phyloP scores from a whole-genome alignment of 2,797 vertebrate genomes.

The Falco naumanni region DNA sequence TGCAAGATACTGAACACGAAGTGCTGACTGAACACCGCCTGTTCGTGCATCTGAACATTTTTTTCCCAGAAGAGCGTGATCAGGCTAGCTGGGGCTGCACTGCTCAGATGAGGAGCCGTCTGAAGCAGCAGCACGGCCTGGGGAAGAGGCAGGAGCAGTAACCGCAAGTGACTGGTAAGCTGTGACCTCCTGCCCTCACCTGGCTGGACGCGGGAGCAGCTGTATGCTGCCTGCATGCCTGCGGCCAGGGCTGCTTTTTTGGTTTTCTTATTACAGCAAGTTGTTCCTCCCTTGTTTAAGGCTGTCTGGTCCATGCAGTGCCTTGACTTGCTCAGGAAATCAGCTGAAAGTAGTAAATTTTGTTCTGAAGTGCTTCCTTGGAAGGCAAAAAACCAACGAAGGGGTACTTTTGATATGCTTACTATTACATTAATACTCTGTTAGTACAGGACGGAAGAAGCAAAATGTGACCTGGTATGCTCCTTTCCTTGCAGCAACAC shows the following conservation, averaged over 20 bases:
- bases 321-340: not conserved
- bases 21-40: not conserved
- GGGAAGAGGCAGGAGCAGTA: not conserved
- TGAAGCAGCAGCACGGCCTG: not conserved
- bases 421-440: not conserved
- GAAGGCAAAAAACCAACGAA: not conserved
- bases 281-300: not conserved
- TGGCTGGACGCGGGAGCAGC: not conserved
- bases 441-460: not conserved
- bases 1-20: not conserved
- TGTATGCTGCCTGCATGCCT: not conserved
- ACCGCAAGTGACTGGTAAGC: not conserved
- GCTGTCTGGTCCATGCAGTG: not conserved
- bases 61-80: too few relatives aligned
- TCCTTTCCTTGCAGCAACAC: not conserved
- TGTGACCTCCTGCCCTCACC: not conserved
- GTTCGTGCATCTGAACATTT: not conserved
- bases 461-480: not conserved
- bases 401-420: not conserved
- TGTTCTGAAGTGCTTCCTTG: not conserved
- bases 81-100: too few relatives aligned
- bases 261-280: rapidly evolving
- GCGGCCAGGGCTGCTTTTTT: not conserved
- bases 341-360: not conserved
- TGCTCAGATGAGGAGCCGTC: rapidly evolving